Percentiles rank a stretch among this genome's conserved stretches.
phyloP scores from a whole-genome alignment of 1,140 invertebrate genomes.

The Oncopeltus fasciatus region DNA sequence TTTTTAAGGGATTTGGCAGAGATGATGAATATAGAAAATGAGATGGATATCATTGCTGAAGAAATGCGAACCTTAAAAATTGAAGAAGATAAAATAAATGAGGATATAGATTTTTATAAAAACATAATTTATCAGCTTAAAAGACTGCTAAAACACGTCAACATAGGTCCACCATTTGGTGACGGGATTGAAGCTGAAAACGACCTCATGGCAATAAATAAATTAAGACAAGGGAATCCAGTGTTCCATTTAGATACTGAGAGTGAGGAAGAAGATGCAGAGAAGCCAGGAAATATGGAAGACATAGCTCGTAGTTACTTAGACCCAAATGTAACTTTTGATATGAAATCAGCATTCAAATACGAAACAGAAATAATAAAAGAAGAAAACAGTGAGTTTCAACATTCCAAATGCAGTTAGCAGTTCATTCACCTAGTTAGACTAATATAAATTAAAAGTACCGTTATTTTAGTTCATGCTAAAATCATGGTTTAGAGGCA shows the following conservation, averaged over 20 bases:
- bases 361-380: too few relatives aligned
- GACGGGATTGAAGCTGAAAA: not conserved
- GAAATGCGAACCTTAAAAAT: not conserved
- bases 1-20: not conserved
- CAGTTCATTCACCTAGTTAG: too few relatives aligned
- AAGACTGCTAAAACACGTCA: not conserved
- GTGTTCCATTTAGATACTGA: not conserved
- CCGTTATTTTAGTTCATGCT: too few relatives aligned
- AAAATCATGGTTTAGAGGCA: too few relatives aligned
- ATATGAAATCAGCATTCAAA: not conserved
- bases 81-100: not conserved
- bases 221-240: not conserved
- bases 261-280: not conserved
- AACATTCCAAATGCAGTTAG: too few relatives aligned
- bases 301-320: not conserved
- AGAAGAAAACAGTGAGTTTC: too few relatives aligned
- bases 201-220: not conserved
- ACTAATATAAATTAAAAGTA: too few relatives aligned
- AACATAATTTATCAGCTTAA: not conserved
- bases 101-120: not conserved
- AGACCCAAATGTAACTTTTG: not conserved
- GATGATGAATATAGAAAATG: not conserved
- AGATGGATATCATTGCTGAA: not conserved
- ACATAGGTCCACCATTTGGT: not conserved
- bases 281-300: not conserved